Base-by-base conservation (phyloP, 2,888 invertebrate species). In the Cybosia mesomella region DNA sequence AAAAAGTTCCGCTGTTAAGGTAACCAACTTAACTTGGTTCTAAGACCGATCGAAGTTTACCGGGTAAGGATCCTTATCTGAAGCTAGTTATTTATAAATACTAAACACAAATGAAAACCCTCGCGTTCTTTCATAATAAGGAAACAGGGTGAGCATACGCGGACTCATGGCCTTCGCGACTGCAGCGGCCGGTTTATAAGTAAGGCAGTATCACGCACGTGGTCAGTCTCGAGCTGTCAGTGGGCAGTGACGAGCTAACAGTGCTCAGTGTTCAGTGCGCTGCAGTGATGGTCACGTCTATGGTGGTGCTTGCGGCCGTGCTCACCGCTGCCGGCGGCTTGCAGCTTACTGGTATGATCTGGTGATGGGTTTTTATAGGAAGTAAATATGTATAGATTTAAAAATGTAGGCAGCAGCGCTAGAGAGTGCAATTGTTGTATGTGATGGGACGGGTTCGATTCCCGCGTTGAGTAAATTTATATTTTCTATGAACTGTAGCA, bases 261-360 rank as follows among this genome's bases (percentile, higher is more conserved):
- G 21, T 22, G 36, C 24, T 49, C 53, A 53, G 65, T 59, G 9
- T 55, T 60, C 43, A 22, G 43, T 61, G 60, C 55, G 1, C 53
- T 54, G 70, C 62, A 57, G 67, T 34, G 66, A 55, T 71, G 71
- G 61, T 54, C 58, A 58, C 57, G 69, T 73, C 64, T 63, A 28
- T 61, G 32, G 1, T 68, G 0, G 22, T 79, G 74, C 28, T 64
- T 8, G 43, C 59, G n/a, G 64, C 58, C 5, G 10, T 70, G 67
- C 34, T 58, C 21, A 64, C 57, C 18, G 58, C 55, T 11, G 74
- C 24, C 58, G 39, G 58, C 10, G 71, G 74, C 28, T 53, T 76
- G 18, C 53, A 74, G 18, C 34, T 74, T 7, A 68, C 28, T 53
- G 77, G 77, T 77, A 70, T 18, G 61, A 60, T 21, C 21, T 49